Evolutionary conservation across 2,113 vertebrate species (phyloP), one percentile per base, ranked within the genome.

Genomic region (Zapornia atra): DNA sequence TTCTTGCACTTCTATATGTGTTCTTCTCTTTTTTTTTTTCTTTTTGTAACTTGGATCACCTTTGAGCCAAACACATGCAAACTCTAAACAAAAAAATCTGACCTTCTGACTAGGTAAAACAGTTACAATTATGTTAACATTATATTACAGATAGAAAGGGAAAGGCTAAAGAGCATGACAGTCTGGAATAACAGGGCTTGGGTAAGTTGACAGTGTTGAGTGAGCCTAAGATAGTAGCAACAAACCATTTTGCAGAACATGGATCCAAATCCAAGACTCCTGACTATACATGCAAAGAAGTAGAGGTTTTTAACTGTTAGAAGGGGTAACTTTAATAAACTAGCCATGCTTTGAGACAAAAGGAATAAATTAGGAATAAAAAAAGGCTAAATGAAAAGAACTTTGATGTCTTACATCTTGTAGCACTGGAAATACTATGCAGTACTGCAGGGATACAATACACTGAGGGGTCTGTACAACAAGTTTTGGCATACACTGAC

Each of bases 401-500:
- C 24, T 26, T 72, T 69, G 44, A 34, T 69, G 51, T 77, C 46
- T 20, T 65, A 53, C 5, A 18, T 61, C 50, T 65, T 86, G 22
- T 86, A 83, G 77, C 96, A 96, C 84, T 91, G 96, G 96, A 97
- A 97, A 96, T 95, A 96, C 95, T 76, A 50, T 12, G 42, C 26
- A 79, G 78, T 75, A 92, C 75, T 83, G 81, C 46, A 86, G 57
- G 78, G 66, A 61, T 73, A 84, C 28, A 87, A 64, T 38, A 85
- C 38, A 48, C 20, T 48, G 71, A 89, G 17, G 22, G 53, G 68
- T 71, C 66, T 76, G 21, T 82, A 77, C 57, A 61, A 20, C 18
- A 79, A 28, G 3, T 72, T 79, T 65, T 59, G 59, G 68, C 51
- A 44, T 42, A 76, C 38, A 22, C 13, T 79, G 76, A 78, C 65